A percentile compares a stretch with the other conserved stretches of the same genome.
phyloP scores from a whole-genome alignment of 1,140 invertebrate genomes.

The Latrodectus geometricus region DNA sequence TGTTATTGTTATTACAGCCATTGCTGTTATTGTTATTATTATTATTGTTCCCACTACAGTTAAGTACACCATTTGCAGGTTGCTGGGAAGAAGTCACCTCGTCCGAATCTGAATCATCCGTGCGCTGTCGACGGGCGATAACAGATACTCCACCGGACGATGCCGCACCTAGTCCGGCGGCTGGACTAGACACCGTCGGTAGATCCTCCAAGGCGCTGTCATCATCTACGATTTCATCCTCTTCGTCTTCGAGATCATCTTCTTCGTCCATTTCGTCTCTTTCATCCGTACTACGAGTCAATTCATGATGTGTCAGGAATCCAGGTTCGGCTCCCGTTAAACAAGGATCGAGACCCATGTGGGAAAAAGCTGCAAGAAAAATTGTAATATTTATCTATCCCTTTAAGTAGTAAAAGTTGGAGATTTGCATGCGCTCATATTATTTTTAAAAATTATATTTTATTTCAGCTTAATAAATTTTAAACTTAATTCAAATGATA shows the following conservation, averaged over 20 bases:
- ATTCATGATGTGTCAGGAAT: conserved; percentile 22
- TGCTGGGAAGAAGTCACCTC: conserved; percentile 54
- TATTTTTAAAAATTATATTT: neutral
- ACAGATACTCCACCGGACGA: neutral
- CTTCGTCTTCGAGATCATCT: conserved; percentile 34
- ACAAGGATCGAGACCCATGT: conserved; percentile 46
- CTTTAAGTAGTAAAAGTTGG: neutral
- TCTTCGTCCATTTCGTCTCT: conserved; percentile 5
- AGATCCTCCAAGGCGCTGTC: conserved; percentile 10
- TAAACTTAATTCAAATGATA: too few species aligned
- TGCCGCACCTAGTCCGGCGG: neutral
- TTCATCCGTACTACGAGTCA: conserved; percentile 13
- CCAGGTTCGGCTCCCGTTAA: neutral
- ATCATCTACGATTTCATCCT: conserved; percentile 22
- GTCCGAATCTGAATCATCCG: conserved; percentile 14
- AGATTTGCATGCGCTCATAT: neutral
- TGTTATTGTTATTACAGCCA: conserved; percentile 11
- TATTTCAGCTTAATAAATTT: neutral
- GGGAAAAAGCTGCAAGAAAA: conserved; percentile 20
- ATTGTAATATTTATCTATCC: neutral
- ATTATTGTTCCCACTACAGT: neutral
- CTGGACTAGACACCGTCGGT: neutral
- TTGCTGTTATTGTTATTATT: neutral
- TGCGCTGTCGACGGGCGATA: neutral
- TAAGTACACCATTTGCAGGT: neutral